Evolutionary conservation across 2,888 invertebrate species (phyloP).

Genomic region (Galerucella pusilla): DNA sequence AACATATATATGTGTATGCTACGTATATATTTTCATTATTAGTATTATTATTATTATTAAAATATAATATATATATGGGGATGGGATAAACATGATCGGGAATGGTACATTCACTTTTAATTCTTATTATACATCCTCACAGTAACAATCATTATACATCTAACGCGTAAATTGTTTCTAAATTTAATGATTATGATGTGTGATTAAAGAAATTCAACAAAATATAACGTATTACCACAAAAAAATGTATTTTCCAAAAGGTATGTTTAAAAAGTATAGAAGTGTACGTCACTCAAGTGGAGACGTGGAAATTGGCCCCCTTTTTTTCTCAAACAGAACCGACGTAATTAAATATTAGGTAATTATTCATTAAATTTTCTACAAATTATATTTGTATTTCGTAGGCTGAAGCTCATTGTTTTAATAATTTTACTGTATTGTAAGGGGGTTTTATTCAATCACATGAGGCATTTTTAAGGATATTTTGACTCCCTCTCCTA

Average conservation of each 20-base stretch:
- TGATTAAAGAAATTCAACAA: neutral
- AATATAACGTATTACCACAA: neutral
- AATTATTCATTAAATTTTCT: too few species aligned
- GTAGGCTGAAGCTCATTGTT: too few species aligned
- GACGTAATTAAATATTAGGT: too few species aligned
- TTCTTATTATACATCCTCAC: slow-evolving; percentile 63
- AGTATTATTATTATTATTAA: slow-evolving; percentile 54
- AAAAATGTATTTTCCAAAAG: neutral
- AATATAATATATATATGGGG: slow-evolving; percentile 61
- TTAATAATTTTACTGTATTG: too few species aligned
- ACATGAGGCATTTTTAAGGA: too few species aligned
- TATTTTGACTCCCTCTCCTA: too few species aligned
- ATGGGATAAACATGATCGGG: slow-evolving; percentile 58
- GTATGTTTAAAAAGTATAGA: neutral
- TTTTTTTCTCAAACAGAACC: too few species aligned
- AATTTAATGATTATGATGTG: slow-evolving; percentile 18
- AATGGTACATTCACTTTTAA: slow-evolving; percentile 60
- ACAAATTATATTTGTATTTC: too few species aligned
- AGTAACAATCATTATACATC: slow-evolving; percentile 60
- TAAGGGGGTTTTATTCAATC: too few species aligned
- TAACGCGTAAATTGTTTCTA: slow-evolving; percentile 54
- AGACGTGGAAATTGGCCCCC: too few species aligned
- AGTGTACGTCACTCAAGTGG: neutral
- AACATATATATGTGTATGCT: slow-evolving; percentile 58
- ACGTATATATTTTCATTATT: slow-evolving; percentile 57